Base-by-base conservation (phyloP, 2,113 vertebrate species). In the Prionailurus viverrinus region DNA sequence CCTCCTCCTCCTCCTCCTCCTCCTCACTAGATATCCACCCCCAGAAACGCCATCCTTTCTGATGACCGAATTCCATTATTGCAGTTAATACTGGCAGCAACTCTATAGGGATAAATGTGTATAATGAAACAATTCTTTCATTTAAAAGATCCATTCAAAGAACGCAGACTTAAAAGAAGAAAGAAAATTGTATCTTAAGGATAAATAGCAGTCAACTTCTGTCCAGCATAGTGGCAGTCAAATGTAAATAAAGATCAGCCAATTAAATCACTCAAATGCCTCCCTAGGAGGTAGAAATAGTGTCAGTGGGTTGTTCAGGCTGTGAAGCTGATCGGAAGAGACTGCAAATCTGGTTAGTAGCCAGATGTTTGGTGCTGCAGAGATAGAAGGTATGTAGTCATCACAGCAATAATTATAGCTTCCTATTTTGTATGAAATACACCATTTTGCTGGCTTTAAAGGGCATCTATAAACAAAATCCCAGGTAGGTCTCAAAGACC, bases 21-120 rank as follows among this genome's bases (percentile, higher is more conserved):
- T 51, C 51, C 65, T 16, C 74, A 91, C 0, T 21, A 91, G 3
- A 0, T n/a, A 58, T n/a, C 21, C 0, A 36, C 79, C 41, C 39
- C 39, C 55, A 58, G 83, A 87, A 86, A 55, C n/a, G 23, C 83
- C 95, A 92, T 68, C 95, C 74, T 96, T 97, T 94, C 95, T 66
- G 81, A 76, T 96, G 86, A 82, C 95, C 89, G 39, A 79, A 95
- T 93, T 89, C 89, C 51, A 92, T 97, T 91, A 97, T 94, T 94
- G 55, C 10, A 80, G 74, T 69, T 53, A 88, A 25, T 19, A n/a
- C 69, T 85, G 66, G 84, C n/a, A 76, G 31, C 23, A 95, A 18
- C 0, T 21, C 23, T 78, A 65, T 31, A 33, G 13, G 21, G 39
- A 82, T 6, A 94, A 14, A 65, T 48, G 1, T 79, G 9, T 66